Base-by-base conservation (phyloP, 2,888 invertebrate genomes). In the Caenorhabditis afra region DNA sequence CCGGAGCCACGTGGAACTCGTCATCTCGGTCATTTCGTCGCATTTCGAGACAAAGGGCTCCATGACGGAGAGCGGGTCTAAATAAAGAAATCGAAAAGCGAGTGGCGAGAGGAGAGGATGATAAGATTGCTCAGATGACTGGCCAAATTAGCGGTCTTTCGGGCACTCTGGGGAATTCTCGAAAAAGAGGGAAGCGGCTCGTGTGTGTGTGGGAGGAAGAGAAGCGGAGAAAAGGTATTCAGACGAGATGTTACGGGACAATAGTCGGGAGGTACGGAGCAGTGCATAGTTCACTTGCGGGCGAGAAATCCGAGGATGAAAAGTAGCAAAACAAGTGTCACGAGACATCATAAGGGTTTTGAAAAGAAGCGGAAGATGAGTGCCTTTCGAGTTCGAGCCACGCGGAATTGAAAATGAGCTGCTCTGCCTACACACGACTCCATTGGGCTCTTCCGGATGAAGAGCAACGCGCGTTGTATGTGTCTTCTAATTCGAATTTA, bases 1-100 rank as follows among this genome's bases (percentile, higher is more conserved):
- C 41, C 77, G 77, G 16, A 77, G 59, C 50, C 52, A 53, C 3
- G 39, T 41, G 14, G 77, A 77, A 8, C 16, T 39, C 37, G 53
- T 29, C 77, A 77, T 77, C 23, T 77, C 65, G 1, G 52, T 59
- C 77, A 77, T 77, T n/a, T 44, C 23, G 5, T 77, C 70, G 44
- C 77, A 77, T 3, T 64, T 50, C 37, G 58, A 12, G 62, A 68
- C 61, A 10, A 20, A 1, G 1, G n/a, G 12, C 7, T 14, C 41
- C 44, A 45, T 20, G 10, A 5, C 22, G 16, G 29, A 35, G 35
- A 35, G 37, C 20, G 29, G 16, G 16, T 23, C 3, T 22, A 23
- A 16, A n/a, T 16, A 20, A 16, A 45, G 47, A 47, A 47, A n/a
- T 47, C 18, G 53, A 55, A 55, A 14, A 65, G 35, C 29, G 14